phyloP scores from a whole-genome alignment of 2,113 vertebrate species.

The Plecotus auritus region DNA sequence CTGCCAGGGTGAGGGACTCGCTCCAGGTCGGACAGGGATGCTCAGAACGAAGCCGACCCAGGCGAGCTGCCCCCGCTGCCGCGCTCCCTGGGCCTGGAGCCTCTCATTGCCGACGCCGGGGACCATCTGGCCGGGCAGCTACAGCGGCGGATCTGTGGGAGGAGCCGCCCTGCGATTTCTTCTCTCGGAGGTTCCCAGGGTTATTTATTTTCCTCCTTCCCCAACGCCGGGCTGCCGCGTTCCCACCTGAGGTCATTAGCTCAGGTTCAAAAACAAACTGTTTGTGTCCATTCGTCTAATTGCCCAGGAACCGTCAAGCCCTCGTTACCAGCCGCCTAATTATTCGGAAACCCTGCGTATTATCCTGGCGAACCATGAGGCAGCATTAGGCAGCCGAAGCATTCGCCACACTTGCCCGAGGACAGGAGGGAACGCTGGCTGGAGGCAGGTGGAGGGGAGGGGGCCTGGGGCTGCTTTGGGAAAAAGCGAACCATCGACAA shows the following conservation, averaged over 20 bases:
- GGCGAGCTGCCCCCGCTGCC: fast-evolving
- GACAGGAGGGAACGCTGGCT: conserved; percentile 55
- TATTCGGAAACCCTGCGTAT: conserved; percentile 77
- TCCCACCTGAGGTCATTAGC: conserved; percentile 85
- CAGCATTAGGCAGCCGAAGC: conserved; percentile 42
- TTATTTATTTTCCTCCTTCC: conserved; percentile 52
- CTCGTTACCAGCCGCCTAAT: conserved; percentile 79
- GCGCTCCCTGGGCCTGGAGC: neutral
- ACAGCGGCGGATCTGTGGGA: conserved; percentile 42
- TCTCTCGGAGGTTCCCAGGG: conserved; percentile 59
- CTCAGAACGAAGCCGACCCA: neutral
- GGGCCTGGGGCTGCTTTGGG: conserved; percentile 4
- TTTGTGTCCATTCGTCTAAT: conserved; percentile 74
- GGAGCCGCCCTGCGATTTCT: conserved; percentile 63
- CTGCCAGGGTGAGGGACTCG: neutral
- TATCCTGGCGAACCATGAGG: conserved; percentile 73
- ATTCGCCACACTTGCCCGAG: conserved; percentile 67
- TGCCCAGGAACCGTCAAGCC: conserved; percentile 68
- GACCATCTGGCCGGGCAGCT: neutral
- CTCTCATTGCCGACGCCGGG: neutral
- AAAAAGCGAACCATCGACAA: conserved; percentile 35
- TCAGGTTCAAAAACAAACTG: conserved; percentile 80
- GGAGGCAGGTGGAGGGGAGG: neutral
- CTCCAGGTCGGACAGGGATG: neutral
- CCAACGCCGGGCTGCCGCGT: conserved; percentile 70